Percentiles rank a stretch among this genome's conserved stretches.
Evolutionary conservation across 2,888 invertebrate genomes (phyloP).

Genomic region (Acleris sparsana): DNA sequence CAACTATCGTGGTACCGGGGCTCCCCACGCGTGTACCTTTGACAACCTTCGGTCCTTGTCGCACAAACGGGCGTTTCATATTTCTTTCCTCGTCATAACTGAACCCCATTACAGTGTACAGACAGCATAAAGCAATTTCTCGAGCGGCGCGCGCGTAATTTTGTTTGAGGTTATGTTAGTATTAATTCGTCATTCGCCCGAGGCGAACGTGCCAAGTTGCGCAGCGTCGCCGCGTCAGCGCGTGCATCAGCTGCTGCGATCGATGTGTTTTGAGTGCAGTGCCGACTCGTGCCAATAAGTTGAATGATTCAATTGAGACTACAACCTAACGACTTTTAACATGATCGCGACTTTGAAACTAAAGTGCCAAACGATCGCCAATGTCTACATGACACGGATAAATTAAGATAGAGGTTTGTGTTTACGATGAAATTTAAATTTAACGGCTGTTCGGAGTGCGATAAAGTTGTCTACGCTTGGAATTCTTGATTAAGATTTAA

Average conservation of each 20-base stretch:
- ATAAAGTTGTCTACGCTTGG: constrained; percentile 1
- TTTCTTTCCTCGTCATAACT: constrained; percentile 60
- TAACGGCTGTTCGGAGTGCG: constrained; percentile 19
- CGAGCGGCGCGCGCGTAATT: constrained; percentile 73
- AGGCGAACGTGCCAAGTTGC: constrained; percentile 62
- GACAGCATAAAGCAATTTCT: constrained; percentile 76
- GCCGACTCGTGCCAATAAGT: constrained; percentile 54
- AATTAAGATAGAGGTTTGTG: constrained; percentile 44
- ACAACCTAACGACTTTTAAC: constrained; percentile 42
- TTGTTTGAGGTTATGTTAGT: constrained; percentile 83
- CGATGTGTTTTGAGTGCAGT: constrained; percentile 69
- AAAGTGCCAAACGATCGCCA: constrained; percentile 51
- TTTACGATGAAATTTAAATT: constrained; percentile 30
- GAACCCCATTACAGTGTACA: constrained; percentile 71
- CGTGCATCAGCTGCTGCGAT: constrained; percentile 64
- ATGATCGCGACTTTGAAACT: constrained; percentile 56
- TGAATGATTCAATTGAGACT: constrained; percentile 47
- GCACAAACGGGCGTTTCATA: constrained; percentile 45
- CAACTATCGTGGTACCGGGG: constrained; percentile 22
- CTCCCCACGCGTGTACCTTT: constrained; percentile 49
- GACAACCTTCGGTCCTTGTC: constrained; percentile 58
- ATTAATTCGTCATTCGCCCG: constrained; percentile 71
- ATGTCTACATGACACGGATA: constrained; percentile 49
- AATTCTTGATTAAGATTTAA: neutral
- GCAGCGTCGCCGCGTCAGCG: constrained; percentile 48